phyloP scores from a whole-genome alignment of 2,797 vertebrate species.

The Lemur catta region DNA sequence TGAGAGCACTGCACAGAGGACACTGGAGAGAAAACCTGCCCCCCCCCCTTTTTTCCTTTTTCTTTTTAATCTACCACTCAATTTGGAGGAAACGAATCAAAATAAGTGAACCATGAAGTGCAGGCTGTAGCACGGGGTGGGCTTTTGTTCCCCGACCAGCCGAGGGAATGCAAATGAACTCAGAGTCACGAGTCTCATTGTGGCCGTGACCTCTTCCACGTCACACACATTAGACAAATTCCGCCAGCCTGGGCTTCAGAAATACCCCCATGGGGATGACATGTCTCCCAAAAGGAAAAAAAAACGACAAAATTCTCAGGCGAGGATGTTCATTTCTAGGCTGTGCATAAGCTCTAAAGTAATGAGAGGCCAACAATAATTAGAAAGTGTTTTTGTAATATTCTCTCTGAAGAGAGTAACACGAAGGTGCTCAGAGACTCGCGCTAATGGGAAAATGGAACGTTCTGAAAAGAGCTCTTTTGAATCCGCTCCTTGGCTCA shows the following conservation, averaged over 20 bases:
- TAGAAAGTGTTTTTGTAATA: constrained; percentile 36
- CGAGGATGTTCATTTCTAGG: constrained; percentile 33
- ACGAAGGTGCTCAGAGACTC: neutral
- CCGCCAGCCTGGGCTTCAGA: neutral
- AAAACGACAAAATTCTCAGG: neutral
- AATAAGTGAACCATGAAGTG: neutral
- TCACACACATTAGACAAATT: neutral
- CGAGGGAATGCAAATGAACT: neutral
- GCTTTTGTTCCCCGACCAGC: neutral
- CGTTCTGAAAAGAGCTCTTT: neutral
- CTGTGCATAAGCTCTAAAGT: neutral
- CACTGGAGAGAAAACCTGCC: neutral
- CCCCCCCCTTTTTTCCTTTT: neutral
- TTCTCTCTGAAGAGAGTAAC: neutral
- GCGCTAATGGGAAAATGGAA: neutral
- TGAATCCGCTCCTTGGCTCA: accelerated
- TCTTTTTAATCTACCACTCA: neutral
- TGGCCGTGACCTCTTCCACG: neutral
- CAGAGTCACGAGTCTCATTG: neutral
- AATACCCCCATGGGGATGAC: neutral
- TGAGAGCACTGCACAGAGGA: neutral
- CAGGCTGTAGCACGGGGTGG: neutral
- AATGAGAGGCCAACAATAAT: constrained; percentile 16
- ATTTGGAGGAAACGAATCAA: constrained; percentile 7
- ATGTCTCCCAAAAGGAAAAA: neutral